These are phyloP conservation scores for Noturus placidus DNA, from an alignment of 2,113 vertebrate genomes.

Conservation along the genomic window DNA sequence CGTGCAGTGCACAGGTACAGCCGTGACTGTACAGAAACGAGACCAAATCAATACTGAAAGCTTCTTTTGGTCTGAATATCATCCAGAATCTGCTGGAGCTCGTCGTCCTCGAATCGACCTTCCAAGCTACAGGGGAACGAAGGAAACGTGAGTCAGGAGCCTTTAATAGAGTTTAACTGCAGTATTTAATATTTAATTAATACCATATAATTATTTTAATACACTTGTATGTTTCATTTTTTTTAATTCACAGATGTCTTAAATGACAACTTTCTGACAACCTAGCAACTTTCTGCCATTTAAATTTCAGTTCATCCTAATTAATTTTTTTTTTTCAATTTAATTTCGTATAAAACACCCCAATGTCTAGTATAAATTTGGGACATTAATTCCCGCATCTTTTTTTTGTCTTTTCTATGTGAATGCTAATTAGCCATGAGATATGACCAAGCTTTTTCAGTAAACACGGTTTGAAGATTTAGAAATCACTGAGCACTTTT, in stretches of 20 bases:
- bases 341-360: neutral
- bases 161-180: neutral
- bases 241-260: too few relatives aligned
- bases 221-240: too few relatives aligned
- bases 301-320: too few relatives aligned
- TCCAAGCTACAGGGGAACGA: slow-evolving; percentile 77
- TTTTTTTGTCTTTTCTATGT: neutral
- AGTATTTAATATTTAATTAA: neutral
- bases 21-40: neutral
- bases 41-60: slow-evolving; percentile 84
- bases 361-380: neutral
- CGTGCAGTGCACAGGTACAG: neutral
- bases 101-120: slow-evolving; percentile 94
- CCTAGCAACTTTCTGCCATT: too few relatives aligned
- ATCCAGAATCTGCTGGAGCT: slow-evolving; percentile 95
- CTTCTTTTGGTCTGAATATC: slow-evolving; percentile 98
- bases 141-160: neutral
- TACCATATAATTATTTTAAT: too few relatives aligned
- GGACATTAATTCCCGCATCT: neutral
- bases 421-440: neutral
- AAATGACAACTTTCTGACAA: too few relatives aligned
- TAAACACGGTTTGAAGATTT: neutral
- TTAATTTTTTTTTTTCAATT: too few relatives aligned
- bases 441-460: neutral
- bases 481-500: neutral